These are phyloP conservation scores for Mormyrus hasselquistii DNA, from an alignment of 2,797 vertebrate species.

Conservation along the genomic window DNA sequence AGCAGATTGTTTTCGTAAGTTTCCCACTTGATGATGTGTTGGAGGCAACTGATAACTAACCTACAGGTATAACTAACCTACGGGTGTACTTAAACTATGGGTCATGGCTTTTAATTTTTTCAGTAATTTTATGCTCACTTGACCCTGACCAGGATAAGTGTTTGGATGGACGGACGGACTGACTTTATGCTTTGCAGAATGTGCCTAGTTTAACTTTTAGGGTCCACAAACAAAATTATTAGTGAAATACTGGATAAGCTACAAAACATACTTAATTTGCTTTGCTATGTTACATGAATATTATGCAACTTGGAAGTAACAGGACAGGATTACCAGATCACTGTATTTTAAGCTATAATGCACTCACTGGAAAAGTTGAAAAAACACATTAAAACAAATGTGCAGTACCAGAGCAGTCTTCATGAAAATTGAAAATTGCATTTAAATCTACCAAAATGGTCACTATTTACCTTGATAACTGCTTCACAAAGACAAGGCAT, in stretches of 20 bases:
- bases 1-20: constrained; percentile 70
- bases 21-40: constrained; percentile 51
- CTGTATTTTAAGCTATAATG: neutral
- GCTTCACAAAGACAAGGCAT: neutral
- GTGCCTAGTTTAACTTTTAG: neutral
- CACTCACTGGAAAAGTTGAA: neutral
- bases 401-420: neutral
- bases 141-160: neutral
- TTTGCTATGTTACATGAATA: neutral
- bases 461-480: neutral
- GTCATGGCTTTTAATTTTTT: neutral
- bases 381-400: neutral
- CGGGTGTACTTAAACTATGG: neutral
- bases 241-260: neutral
- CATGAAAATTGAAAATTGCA: neutral
- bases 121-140: neutral
- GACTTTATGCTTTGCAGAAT: neutral
- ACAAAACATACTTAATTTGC: neutral
- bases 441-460: neutral
- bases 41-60: constrained; percentile 43
- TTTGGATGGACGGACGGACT: neutral
- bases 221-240: neutral
- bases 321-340: neutral
- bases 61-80: neutral
- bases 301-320: neutral